These are phyloP conservation scores for Ectropis crepuscularia DNA, from an alignment of 2,888 invertebrate species.

Conservation along the genomic window DNA sequence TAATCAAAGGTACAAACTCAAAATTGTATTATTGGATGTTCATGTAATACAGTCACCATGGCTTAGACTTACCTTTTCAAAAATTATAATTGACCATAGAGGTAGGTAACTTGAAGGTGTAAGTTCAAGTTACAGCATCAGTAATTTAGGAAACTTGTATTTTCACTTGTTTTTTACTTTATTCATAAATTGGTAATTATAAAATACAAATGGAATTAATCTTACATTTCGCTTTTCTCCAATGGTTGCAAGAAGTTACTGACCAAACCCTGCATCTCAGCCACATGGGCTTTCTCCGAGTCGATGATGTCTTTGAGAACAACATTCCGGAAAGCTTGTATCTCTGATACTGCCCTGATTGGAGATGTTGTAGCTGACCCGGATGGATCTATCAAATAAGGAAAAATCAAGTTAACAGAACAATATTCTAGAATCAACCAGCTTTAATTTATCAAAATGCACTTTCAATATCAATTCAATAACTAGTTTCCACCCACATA, in stretches of 20 bases:
- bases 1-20: too few relatives aligned
- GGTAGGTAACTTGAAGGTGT: too few relatives aligned
- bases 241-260: slow-evolving; percentile 95
- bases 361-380: slow-evolving; percentile 87
- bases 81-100: too few relatives aligned
- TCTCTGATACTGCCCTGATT: slow-evolving; percentile 87
- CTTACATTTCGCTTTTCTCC: slow-evolving; percentile 94
- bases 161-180: not conserved
- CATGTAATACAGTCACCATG: too few relatives aligned
- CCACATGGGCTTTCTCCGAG: slow-evolving; percentile 95
- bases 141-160: not conserved
- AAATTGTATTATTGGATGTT: too few relatives aligned
- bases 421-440: not conserved
- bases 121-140: not conserved
- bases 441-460: not conserved
- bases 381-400: slow-evolving; percentile 70
- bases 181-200: not conserved
- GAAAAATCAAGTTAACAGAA: not conserved
- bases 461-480: not conserved
- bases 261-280: slow-evolving; percentile 93
- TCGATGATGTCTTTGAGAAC: slow-evolving; percentile 96
- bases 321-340: slow-evolving; percentile 92
- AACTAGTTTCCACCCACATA: slow-evolving; percentile 16
- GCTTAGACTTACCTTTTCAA: too few relatives aligned
- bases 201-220: slow-evolving; percentile 39